These are phyloP conservation scores for Excalfactoria chinensis DNA, from an alignment of 2,113 vertebrate genomes.

Conservation along the genomic window DNA sequence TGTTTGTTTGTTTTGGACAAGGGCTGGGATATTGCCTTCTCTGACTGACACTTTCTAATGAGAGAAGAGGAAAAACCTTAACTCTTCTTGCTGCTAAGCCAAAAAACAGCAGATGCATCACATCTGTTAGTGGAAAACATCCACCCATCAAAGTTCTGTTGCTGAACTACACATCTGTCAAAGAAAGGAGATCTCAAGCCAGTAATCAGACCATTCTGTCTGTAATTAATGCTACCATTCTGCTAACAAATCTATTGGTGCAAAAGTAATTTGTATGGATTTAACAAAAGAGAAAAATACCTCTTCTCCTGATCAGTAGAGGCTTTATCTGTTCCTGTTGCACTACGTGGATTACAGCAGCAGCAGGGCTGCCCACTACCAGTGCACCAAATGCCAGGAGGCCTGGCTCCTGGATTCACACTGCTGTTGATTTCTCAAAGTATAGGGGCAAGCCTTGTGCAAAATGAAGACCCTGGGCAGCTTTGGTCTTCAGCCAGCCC, in stretches of 20 bases:
- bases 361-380: neutral
- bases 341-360: neutral
- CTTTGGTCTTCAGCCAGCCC: neutral
- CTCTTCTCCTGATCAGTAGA: neutral
- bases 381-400: neutral
- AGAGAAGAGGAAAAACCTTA: neutral
- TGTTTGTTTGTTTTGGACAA: neutral
- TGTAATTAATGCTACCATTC: neutral
- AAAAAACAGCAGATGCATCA: slow-evolving; percentile 10
- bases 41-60: neutral
- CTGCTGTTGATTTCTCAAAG: neutral
- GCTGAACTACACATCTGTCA: neutral
- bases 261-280: neutral
- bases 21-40: neutral
- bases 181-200: neutral
- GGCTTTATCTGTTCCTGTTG: neutral
- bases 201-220: neutral
- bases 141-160: neutral
- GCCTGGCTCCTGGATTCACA: neutral
- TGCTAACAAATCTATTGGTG: neutral
- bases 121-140: neutral
- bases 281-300: neutral
- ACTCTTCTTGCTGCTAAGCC: neutral
- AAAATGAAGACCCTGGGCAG: neutral
- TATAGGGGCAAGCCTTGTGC: neutral